These are phyloP conservation scores for Pelagia noctiluca DNA, from an alignment of 30 jellyfish, hydroid and myxozoan genomes.

Conservation along the genomic window DNA sequence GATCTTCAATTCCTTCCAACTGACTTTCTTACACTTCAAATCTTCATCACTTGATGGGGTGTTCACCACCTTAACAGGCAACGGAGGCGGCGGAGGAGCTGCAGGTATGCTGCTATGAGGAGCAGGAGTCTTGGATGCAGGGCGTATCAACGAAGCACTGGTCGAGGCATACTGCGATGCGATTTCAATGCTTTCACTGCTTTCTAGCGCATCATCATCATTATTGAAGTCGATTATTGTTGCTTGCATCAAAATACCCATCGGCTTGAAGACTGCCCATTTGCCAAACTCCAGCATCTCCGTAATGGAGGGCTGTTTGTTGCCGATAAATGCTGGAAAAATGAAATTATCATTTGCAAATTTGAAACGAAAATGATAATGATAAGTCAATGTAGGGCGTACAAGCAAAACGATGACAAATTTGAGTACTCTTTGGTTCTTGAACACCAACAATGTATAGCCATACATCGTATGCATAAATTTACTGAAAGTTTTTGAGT, in stretches of 20 bases:
- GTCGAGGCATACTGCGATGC: slow-evolving; percentile 49
- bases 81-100: slow-evolving; percentile 71
- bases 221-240: slow-evolving; percentile 68
- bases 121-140: slow-evolving; percentile 23
- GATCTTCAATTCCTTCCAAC: slow-evolving; percentile 73
- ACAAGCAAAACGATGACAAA: no score
- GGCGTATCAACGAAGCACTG: background rate
- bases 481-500: no score
- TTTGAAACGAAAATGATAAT: no score
- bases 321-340: slow-evolving; percentile 59
- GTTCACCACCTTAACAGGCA: background rate
- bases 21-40: slow-evolving; percentile 58
- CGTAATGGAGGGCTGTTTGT: slow-evolving; percentile 69
- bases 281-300: slow-evolving; percentile 74
- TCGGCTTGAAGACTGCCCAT: slow-evolving; percentile 80
- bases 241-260: slow-evolving; percentile 70
- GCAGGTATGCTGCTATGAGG: slow-evolving; percentile 45
- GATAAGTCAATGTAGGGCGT: no score
- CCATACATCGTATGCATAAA: no score
- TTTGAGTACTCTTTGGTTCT: no score
- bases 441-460: no score
- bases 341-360: background rate
- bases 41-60: background rate
- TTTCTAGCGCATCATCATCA: slow-evolving; percentile 66
- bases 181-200: slow-evolving; percentile 62